Evolutionary conservation across 1,140 invertebrate genomes (phyloP).

Genomic region (Anastrepha ludens): DNA sequence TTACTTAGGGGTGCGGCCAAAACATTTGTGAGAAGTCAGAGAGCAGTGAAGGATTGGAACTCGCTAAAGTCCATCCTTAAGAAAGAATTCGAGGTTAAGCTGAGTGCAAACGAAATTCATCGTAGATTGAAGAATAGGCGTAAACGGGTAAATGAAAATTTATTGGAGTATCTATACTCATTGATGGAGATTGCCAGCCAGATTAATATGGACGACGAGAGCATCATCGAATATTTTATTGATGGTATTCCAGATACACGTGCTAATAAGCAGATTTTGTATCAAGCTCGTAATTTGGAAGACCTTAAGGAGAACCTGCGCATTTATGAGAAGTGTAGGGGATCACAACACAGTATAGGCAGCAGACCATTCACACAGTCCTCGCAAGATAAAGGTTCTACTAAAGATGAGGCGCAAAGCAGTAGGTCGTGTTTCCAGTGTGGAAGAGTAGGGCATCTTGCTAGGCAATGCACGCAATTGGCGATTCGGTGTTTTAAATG

Average conservation of each 20-base stretch:
- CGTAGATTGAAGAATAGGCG: neutral
- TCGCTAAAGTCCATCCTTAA: slow-evolving; percentile 8
- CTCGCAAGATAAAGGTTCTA: no score
- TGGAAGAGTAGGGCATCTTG: no score
- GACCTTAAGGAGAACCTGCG: neutral
- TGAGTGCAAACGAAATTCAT: slow-evolving; percentile 30
- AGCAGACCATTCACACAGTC: neutral
- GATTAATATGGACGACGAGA: slow-evolving; percentile 34
- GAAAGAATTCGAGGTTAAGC: neutral
- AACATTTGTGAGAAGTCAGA: slow-evolving; percentile 46
- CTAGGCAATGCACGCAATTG: no score
- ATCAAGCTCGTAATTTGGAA: neutral
- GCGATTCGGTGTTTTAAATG: no score
- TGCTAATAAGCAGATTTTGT: slow-evolving; percentile 12
- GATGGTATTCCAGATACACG: slow-evolving; percentile 45
- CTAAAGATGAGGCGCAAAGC: no score
- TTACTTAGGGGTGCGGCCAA: slow-evolving; percentile 45
- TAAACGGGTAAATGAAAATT: slow-evolving; percentile 6
- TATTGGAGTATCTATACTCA: slow-evolving; percentile 48
- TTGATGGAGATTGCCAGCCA: slow-evolving; percentile 47
- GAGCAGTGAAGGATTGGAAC: neutral
- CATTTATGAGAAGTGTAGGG: slow-evolving; percentile 36
- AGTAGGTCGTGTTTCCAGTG: no score
- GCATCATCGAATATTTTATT: slow-evolving; percentile 53
- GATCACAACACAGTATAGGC: no score